Conservation (phyloP, 2,888 invertebrate genomes). For the Eumerus sabulonum region DNA sequence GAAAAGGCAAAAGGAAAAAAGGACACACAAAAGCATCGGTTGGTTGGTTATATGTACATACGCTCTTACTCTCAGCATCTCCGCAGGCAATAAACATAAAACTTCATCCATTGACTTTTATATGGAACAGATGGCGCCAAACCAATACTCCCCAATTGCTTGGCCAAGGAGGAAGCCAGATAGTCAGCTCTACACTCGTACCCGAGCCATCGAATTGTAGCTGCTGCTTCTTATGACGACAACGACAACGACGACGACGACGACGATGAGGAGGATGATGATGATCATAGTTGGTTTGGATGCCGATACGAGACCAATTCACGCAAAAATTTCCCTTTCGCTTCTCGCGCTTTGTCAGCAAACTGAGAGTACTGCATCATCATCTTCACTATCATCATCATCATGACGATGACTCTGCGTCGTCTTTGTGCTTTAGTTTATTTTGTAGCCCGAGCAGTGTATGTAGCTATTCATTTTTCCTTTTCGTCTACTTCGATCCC, state of each 20-base stretch:
- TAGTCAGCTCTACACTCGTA: conserved; percentile 27
- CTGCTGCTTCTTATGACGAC: conserved; percentile 16
- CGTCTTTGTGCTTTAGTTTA: conserved; percentile 45
- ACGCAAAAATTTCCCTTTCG: conserved; percentile 47
- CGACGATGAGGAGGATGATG: too few species aligned
- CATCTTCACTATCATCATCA: too few species aligned
- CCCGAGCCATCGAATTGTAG: conserved; percentile 13
- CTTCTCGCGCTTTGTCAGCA: neutral
- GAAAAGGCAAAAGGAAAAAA: conserved; percentile 34
- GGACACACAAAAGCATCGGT: conserved; percentile 41
- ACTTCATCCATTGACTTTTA: conserved; percentile 69
- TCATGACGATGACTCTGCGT: conserved; percentile 47
- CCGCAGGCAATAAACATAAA: conserved; percentile 64
- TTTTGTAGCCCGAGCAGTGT: conserved; percentile 35
- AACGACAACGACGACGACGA: neutral
- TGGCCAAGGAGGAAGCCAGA: conserved; percentile 28
- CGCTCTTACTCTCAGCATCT: conserved; percentile 10
- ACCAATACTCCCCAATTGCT: conserved; percentile 68
- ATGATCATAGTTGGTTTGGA: conserved; percentile 12
- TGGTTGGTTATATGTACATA: too few species aligned
- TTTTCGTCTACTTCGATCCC: conserved; percentile 13
- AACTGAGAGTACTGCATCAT: conserved; percentile 49
- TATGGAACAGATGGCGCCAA: conserved; percentile 69
- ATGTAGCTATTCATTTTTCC: conserved; percentile 5
- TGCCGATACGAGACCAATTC: conserved; percentile 68